These are phyloP conservation scores for Laupala kohalensis DNA, from an alignment of 1,140 invertebrate genomes.

Conservation along the genomic window DNA sequence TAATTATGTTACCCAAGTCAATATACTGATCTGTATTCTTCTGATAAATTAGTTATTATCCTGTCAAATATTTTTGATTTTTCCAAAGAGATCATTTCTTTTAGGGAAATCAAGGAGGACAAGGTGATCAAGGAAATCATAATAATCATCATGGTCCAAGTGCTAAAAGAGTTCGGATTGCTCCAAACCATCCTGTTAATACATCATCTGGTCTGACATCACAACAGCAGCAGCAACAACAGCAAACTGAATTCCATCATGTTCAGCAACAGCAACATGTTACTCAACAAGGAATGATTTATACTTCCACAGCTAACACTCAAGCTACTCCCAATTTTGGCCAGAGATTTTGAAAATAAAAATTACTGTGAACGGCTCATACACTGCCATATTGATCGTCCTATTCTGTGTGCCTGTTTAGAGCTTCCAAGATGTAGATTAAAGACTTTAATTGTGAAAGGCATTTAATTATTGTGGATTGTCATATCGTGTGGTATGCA, in stretches of 20 bases:
- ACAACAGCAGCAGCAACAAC: conserved; percentile 31
- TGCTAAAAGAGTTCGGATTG: conserved; percentile 46
- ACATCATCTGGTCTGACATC: conserved; percentile 20
- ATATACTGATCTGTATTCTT: too few species aligned
- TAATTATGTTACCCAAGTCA: too few species aligned
- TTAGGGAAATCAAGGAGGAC: conserved; percentile 22
- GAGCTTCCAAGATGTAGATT: neutral
- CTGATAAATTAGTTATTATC: too few species aligned
- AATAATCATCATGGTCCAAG: conserved; percentile 38
- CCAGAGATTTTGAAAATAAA: conserved; percentile 8
- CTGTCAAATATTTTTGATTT: too few species aligned
- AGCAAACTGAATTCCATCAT: conserved; percentile 34
- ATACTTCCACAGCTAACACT: conserved; percentile 7
- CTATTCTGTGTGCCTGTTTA: neutral
- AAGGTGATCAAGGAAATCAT: conserved; percentile 32
- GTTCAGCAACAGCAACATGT: conserved; percentile 37
- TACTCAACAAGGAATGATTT: conserved; percentile 30
- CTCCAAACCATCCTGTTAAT: conserved; percentile 30
- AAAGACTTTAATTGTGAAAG: too few species aligned
- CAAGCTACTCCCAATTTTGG: conserved; percentile 10
- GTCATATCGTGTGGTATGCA: too few species aligned
- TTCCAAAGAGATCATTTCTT: too few species aligned
- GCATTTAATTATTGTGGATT: too few species aligned
- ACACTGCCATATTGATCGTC: neutral
- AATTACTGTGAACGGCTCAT: neutral